Evolutionary conservation across 2,797 vertebrate species (phyloP).

Genomic region (Cynodonichthys magdalenae): DNA sequence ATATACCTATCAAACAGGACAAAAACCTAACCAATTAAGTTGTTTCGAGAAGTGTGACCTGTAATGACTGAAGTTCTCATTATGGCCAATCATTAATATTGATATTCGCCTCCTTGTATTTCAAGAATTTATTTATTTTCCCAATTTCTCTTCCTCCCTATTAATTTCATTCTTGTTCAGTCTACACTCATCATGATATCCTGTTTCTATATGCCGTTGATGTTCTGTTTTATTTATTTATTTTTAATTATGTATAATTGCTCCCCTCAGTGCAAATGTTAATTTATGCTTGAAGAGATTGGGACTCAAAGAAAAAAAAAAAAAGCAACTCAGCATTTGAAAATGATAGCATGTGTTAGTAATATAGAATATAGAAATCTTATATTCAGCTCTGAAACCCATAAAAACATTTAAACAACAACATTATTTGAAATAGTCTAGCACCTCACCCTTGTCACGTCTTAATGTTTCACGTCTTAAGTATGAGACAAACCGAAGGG

Average conservation of each 20-base stretch:
- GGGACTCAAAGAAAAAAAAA: conserved; percentile 22
- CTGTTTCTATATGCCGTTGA: too few relatives aligned
- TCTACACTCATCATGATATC: neutral
- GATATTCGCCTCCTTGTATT: neutral
- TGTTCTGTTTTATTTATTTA: conserved; percentile 15
- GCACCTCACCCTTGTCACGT: neutral
- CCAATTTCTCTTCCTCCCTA: neutral
- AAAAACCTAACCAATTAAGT: too few relatives aligned
- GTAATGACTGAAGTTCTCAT: too few relatives aligned
- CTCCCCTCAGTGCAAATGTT: conserved; percentile 52
- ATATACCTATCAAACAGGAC: too few relatives aligned
- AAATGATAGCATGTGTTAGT: conserved; percentile 31
- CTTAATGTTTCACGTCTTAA: conserved; percentile 10
- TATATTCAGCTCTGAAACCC: neutral
- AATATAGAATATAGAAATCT: too few relatives aligned
- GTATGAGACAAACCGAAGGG: neutral
- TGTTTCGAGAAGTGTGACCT: too few relatives aligned
- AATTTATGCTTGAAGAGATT: conserved; percentile 50
- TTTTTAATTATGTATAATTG: conserved; percentile 58
- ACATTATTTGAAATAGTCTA: neutral
- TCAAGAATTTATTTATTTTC: neutral
- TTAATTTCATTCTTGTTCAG: conserved; percentile 7
- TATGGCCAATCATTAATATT: too few relatives aligned
- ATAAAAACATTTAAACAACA: neutral
- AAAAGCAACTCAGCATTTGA: conserved; percentile 24